These are phyloP conservation scores for Nineta flava DNA, from an alignment of 2,888 invertebrate genomes.

Conservation along the genomic window DNA sequence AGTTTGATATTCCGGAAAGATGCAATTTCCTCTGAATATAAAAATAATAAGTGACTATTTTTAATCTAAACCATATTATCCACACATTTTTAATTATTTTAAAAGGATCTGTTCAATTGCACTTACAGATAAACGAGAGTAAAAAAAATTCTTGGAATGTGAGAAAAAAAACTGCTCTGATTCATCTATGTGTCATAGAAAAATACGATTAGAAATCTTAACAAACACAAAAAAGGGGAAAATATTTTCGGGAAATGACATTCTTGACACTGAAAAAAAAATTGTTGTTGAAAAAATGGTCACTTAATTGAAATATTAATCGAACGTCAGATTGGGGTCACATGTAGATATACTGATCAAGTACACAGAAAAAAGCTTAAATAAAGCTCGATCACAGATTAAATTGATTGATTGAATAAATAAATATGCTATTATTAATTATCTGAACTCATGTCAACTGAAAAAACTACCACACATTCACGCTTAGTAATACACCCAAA, in stretches of 20 bases:
- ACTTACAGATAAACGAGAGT: background rate
- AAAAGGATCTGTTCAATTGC: background rate
- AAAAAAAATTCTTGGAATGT: background rate
- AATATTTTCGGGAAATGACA: background rate
- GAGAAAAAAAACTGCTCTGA: background rate
- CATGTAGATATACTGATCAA: constrained; percentile 21
- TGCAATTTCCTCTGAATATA: too few relatives aligned
- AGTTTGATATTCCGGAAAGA: too few relatives aligned
- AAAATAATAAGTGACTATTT: too few relatives aligned
- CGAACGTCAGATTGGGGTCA: constrained; percentile 29
- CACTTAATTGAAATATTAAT: background rate
- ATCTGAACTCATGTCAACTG: constrained; percentile 19
- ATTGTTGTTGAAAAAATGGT: background rate
- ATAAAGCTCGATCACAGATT: background rate
- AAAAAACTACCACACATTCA: constrained; percentile 13
- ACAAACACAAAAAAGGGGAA: too few relatives aligned
- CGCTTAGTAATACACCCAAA: constrained; percentile 19
- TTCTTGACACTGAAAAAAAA: background rate
- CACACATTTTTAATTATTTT: too few relatives aligned
- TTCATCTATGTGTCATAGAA: background rate
- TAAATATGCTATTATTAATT: constrained; percentile 16
- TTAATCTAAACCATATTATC: too few relatives aligned
- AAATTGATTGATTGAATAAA: background rate
- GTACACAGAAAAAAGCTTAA: background rate
- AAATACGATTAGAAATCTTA: background rate